Evolutionary conservation across 2,797 vertebrate genomes (phyloP), one percentile per base, ranked within the genome.

Genomic region (Chrysolophus pictus): DNA sequence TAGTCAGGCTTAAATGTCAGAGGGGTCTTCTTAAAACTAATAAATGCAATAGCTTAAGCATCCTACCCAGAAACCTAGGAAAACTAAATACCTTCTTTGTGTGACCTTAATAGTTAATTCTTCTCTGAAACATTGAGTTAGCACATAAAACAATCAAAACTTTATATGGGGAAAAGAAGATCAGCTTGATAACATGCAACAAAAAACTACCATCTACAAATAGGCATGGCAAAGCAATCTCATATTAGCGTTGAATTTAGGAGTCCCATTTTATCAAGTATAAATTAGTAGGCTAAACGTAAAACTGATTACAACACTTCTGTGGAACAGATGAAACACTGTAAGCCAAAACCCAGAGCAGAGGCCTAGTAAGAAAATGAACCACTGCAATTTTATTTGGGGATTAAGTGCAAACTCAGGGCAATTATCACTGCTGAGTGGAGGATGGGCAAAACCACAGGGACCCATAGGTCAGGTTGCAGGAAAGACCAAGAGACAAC

Each of bases 231-330:
- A 55, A 79, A 84, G 39, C 31, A 83, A 35, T 68, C 23, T 67
- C 62, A 80, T 33, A 73, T 15, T 67, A 68, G 24, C 42, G 14
- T 67, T 82, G 53, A 90, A 77, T 49, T 84, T 71, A 77, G 35
- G 63, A 70, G 67, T 60, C 4, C 5, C 14, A 59, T 70, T 95
- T 92, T 74, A 59, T 46, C 65, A 59, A 72, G 23, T 42, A 59
- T 51, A 75, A 86, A 6, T 0, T 31, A 90, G 60, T 70, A 93
- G 82, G 89, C 18, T 91, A 95, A 95, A 94, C 76, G 88, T 88
- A 92, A 95, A 78, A 18, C 3, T 49, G 47, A 56, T 94, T 96
- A 75, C 89, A 91, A 84, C 73, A 95, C 23, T 89, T 84, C 16
- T 26, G 39, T 21, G 67, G 82, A 90, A 85, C 1, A 93, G 60